A percentile compares a stretch with the other conserved stretches of the same genome.
Evolutionary conservation across 2,888 invertebrate species (phyloP).

Genomic region (Heteromurus nitidus): DNA sequence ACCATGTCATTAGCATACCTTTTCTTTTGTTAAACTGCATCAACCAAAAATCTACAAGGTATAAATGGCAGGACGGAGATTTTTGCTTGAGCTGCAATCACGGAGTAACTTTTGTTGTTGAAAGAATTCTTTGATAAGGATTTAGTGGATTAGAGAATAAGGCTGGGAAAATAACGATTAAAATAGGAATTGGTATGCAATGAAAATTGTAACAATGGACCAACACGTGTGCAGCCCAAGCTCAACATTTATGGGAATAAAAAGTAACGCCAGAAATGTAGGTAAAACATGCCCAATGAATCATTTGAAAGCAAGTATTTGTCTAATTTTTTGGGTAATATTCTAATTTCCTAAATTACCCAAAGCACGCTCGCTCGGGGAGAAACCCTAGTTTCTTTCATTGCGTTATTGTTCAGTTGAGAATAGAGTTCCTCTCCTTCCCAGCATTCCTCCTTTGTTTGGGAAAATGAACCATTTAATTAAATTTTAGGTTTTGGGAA

Average conservation of each 20-base stretch:
- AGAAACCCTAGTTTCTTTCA: conserved; percentile 1
- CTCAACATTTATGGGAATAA: conserved; percentile 21
- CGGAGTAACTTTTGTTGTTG: not conserved
- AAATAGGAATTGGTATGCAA: too few species aligned
- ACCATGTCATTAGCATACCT: not conserved
- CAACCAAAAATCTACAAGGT: not conserved
- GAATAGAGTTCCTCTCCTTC: conserved; percentile 28
- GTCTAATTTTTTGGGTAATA: conserved; percentile 51
- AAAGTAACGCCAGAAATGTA: not conserved
- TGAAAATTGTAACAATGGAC: conserved; percentile 28
- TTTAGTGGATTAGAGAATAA: not conserved
- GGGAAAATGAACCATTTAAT: conserved; percentile 63
- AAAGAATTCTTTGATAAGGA: not conserved
- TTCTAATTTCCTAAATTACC: conserved; percentile 38
- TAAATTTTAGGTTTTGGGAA: conserved; percentile 60
- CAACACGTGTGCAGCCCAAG: conserved; percentile 59
- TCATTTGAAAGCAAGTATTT: conserved; percentile 5
- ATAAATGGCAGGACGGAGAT: not conserved
- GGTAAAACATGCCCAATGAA: not conserved
- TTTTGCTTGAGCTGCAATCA: not conserved
- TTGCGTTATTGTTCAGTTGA: conserved; percentile 54
- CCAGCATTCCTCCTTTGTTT: conserved; percentile 47
- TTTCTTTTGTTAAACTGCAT: not conserved
- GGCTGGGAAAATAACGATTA: conserved; percentile 19
- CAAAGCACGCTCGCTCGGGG: not conserved